Evolutionary conservation across 2,797 vertebrate genomes (phyloP), one percentile per base, ranked within the genome.

Genomic region (Artibeus lituratus): DNA sequence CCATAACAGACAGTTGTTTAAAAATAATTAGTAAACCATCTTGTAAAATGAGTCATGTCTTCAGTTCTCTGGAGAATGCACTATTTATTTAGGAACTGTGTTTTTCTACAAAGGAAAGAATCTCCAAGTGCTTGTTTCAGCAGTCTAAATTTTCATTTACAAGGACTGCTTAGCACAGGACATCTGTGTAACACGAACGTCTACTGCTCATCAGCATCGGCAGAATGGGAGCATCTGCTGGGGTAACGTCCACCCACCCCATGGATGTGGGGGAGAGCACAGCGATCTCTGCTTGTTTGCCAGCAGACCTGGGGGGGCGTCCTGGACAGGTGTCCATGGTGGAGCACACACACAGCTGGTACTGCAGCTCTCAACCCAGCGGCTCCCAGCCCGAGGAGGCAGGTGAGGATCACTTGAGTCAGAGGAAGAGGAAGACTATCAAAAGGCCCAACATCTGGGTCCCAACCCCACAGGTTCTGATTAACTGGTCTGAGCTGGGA

Each of bases 21-120:
- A 91, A 91, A 85, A 69, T 77, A 88, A 62, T 67, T 77, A 73
- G 12, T 14, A 83, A 83, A 57, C 57, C 35, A 19, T 65, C 53
- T 94, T 83, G 14, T 78, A 70, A 94, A 76, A 78, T 55, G 39
- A 88, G 90, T 83, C 44, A 37, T 80, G 18, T 26, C 73, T 93
- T 67, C 39, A 88, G 42, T 47, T 96, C 18, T 59, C 35, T 14
- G 42, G 59, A 35, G 57, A 82, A 69, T 53, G 29, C 44, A 10
- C 24, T 80, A 72, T 90, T 53, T 91, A 26, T n/a, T 86, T 51
- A 80, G 67, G 62, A 74, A 86, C 44, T 74, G 82, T 70, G 47
- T 29, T 80, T 93, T 87, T 77, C 69, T 76, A 35, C 78, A 80
- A 76, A 90, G 37, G 39, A 65, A 84, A 92, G 22, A 57, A 72